Conservation (phyloP, 2,113 vertebrate genomes). For the Brachyistius frenatus region DNA sequence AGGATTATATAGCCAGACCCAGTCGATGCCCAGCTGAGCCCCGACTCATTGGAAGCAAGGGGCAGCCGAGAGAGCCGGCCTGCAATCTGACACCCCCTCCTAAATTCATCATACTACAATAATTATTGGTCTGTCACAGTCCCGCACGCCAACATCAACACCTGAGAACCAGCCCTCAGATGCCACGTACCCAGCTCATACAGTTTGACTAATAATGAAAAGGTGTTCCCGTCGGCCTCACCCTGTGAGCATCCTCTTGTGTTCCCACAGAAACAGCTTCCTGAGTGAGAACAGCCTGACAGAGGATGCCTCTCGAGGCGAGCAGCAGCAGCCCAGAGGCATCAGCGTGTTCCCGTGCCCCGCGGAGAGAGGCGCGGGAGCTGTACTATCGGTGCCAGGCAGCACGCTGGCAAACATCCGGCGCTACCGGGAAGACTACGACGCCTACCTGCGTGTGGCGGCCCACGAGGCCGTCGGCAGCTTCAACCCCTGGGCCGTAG, state of each 20-base stretch:
- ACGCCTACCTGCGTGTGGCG: slow-evolving; percentile 85
- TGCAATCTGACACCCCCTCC: slow-evolving; percentile 32
- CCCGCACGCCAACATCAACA: too few relatives aligned
- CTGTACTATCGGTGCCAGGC: slow-evolving; percentile 82
- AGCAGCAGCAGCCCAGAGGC: slow-evolving; percentile 32
- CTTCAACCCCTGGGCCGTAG: slow-evolving; percentile 90
- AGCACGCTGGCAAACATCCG: slow-evolving; percentile 84
- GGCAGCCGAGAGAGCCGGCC: slow-evolving; percentile 14
- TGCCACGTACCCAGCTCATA: slow-evolving; percentile 16
- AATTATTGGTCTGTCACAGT: slow-evolving; percentile 33
- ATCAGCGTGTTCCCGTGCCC: slow-evolving; percentile 28
- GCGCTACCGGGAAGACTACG: slow-evolving; percentile 85
- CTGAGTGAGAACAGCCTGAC: slow-evolving; percentile 77
- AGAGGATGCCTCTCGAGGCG: slow-evolving; percentile 73
- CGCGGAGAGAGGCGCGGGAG: slow-evolving; percentile 21
- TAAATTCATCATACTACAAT: slow-evolving; percentile 45
- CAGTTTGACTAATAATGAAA: slow-evolving; percentile 33
- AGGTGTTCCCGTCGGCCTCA: neutral
- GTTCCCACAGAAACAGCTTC: slow-evolving; percentile 58
- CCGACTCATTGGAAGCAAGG: slow-evolving; percentile 38
- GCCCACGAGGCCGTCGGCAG: slow-evolving; percentile 86
- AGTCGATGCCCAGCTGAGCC: slow-evolving; percentile 72
- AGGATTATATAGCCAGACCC: slow-evolving; percentile 70
- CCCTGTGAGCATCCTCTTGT: slow-evolving; percentile 10
- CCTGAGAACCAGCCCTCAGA: slow-evolving; percentile 1